Evolutionary conservation across 2,797 vertebrate species (phyloP).

Genomic region (Labeo calbasu): DNA sequence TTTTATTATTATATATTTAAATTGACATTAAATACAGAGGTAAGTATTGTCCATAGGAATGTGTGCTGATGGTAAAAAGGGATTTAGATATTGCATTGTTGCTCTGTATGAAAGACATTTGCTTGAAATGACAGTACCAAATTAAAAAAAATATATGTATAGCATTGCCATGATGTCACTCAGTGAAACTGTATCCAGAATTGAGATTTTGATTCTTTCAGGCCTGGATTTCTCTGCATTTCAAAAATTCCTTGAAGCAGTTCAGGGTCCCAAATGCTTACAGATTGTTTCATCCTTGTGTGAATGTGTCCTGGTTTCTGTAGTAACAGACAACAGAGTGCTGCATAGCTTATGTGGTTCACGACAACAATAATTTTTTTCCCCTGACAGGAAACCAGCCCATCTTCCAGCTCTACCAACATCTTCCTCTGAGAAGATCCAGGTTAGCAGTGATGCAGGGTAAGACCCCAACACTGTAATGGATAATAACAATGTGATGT

Average conservation of each 20-base stretch:
- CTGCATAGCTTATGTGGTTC: too few species aligned
- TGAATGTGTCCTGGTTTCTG: neutral
- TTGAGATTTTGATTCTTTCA: neutral
- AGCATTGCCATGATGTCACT: neutral
- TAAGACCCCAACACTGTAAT: constrained; percentile 14
- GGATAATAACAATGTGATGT: neutral
- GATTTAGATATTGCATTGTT: neutral
- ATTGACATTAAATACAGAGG: neutral
- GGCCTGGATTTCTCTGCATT: constrained; percentile 4
- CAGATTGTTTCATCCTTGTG: neutral
- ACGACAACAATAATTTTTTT: neutral
- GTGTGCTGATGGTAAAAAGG: neutral
- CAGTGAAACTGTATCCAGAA: neutral
- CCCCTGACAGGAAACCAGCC: constrained; percentile 31
- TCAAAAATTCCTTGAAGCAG: neutral
- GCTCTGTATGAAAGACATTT: neutral
- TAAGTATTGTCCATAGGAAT: neutral
- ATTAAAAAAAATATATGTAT: neutral
- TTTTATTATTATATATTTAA: neutral
- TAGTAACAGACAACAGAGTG: neutral
- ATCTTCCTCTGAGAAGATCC: constrained; percentile 35
- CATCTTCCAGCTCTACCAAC: neutral
- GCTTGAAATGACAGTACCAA: neutral
- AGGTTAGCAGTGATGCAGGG: constrained; percentile 21
- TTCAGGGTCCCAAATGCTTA: neutral